Conservation (phyloP, 2,113 vertebrate species). For the Calidris pygmaea region DNA sequence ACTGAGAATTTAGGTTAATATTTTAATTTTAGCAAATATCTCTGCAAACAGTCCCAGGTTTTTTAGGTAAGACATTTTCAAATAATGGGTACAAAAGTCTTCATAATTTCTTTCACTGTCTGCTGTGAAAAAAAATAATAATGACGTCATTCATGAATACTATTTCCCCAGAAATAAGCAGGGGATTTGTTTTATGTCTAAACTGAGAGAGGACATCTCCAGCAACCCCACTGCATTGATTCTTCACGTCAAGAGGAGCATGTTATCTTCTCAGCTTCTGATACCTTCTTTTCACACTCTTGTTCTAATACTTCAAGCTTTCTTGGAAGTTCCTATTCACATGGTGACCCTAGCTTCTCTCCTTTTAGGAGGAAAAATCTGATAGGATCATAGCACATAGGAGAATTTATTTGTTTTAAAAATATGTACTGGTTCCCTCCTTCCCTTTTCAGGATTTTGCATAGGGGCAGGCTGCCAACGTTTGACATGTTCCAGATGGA, state of each 20-base stretch:
- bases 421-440: not conserved
- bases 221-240: not conserved
- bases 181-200: not conserved
- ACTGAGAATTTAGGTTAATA: not conserved
- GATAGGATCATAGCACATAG: not conserved
- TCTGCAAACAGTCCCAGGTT: not conserved
- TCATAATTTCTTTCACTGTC: not conserved
- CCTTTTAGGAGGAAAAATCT: not conserved
- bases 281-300: not conserved
- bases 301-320: not conserved
- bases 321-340: not conserved
- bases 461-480: slow-evolving; percentile 2
- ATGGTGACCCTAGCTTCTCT: not conserved
- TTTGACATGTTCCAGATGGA: slow-evolving; percentile 49
- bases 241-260: not conserved
- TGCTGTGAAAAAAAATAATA: not conserved
- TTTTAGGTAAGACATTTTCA: not conserved
- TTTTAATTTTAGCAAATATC: not conserved
- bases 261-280: not conserved
- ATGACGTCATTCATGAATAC: not conserved
- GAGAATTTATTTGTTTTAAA: not conserved
- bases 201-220: not conserved
- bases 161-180: not conserved
- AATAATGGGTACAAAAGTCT: not conserved
- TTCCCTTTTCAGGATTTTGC: not conserved